Evolutionary conservation across 2,113 vertebrate species (phyloP).

Genomic region (Holacanthus passer): DNA sequence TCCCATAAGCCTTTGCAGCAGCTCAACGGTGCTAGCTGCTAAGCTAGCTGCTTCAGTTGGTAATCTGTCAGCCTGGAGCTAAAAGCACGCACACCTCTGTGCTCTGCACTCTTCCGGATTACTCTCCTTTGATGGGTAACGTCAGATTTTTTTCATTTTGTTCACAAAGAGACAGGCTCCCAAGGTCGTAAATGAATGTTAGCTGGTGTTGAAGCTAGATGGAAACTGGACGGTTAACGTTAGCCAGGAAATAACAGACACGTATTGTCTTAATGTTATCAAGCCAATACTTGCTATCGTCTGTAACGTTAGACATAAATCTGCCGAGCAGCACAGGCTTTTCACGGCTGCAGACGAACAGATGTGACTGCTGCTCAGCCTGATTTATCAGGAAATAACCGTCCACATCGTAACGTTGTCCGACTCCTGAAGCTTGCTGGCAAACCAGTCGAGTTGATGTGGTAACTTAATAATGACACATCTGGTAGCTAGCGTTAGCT

Average conservation of each 20-base stretch:
- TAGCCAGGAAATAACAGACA: constrained; percentile 51
- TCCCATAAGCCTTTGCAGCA: constrained; percentile 76
- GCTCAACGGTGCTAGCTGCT: constrained; percentile 50
- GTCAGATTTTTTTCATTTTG: constrained; percentile 20
- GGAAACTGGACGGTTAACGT: constrained; percentile 20
- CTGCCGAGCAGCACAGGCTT: not conserved
- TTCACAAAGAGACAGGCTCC: not conserved
- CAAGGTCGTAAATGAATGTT: not conserved
- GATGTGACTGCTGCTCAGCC: not conserved
- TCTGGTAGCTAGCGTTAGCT: constrained; percentile 66
- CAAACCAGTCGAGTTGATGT: constrained; percentile 8
- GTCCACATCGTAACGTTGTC: too few species aligned
- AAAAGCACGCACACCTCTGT: constrained; percentile 12
- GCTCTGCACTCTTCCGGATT: constrained; percentile 43
- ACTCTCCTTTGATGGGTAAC: constrained; percentile 60
- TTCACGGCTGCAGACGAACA: not conserved
- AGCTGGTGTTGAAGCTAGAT: constrained; percentile 6
- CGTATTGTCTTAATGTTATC: constrained; percentile 56
- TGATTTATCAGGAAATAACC: not conserved
- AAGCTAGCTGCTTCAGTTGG: constrained; percentile 50
- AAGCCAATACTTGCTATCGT: constrained; percentile 23
- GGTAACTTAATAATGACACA: not conserved
- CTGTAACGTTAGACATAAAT: not conserved
- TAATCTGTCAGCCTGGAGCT: constrained; percentile 64
- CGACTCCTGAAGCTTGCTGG: not conserved